phyloP scores from a whole-genome alignment of 2,797 vertebrate species.

The Lindbergichthys nudifrons region DNA sequence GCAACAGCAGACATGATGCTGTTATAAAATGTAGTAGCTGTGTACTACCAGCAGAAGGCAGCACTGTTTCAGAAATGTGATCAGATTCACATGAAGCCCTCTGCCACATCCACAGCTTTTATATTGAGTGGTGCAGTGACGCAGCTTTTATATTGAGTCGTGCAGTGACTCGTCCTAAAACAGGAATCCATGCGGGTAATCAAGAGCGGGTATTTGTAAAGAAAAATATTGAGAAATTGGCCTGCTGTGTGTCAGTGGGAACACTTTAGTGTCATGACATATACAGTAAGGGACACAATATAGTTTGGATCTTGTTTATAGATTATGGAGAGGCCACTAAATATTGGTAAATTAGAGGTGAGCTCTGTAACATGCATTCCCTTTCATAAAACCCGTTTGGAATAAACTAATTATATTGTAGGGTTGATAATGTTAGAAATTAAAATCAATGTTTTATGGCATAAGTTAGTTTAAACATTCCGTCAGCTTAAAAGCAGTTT shows the following conservation, averaged over 20 bases:
- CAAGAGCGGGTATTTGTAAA: neutral
- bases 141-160: too few relatives aligned
- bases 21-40: constrained; percentile 22
- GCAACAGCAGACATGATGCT: neutral
- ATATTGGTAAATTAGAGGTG: neutral
- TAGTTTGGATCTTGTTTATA: neutral
- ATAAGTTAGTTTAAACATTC: too few relatives aligned
- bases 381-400: neutral
- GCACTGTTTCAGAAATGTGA: constrained; percentile 20
- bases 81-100: neutral
- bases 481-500: too few relatives aligned
- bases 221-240: neutral
- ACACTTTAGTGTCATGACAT: neutral
- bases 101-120: neutral
- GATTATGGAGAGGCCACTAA: neutral
- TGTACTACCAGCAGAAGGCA: constrained; percentile 57
- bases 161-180: too few relatives aligned
- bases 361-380: neutral
- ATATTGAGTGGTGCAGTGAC: too few relatives aligned
- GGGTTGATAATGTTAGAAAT: too few relatives aligned
- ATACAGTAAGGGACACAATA: neutral
- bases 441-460: too few relatives aligned
- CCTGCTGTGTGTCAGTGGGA: neutral
- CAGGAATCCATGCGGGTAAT: too few relatives aligned
- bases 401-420: neutral